Percentiles rank a stretch among this genome's conserved stretches.
Conservation (phyloP, 1,140 invertebrate genomes). For the Hypothenemus hampei region DNA sequence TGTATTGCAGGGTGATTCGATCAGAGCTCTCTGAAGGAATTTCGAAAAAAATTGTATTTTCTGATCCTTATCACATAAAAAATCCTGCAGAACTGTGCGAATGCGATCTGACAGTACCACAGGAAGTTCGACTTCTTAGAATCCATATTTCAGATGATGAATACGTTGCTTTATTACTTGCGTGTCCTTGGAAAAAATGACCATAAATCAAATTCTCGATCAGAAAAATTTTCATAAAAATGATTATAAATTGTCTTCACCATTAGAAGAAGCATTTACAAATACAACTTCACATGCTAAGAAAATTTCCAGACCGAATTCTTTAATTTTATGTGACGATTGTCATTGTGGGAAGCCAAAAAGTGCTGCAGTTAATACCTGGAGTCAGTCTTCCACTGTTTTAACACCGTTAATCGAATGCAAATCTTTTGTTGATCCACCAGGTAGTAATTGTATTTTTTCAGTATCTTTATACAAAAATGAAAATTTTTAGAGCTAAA, state of each 20-base stretch:
- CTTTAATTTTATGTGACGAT: slow-evolving; percentile 41
- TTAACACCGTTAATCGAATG: slow-evolving; percentile 69
- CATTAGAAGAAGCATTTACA: slow-evolving; percentile 59
- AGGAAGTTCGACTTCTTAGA: slow-evolving; percentile 71
- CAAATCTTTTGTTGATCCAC: slow-evolving; percentile 49
- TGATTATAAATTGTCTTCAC: too few relatives aligned
- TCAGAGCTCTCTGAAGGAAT: slow-evolving; percentile 68
- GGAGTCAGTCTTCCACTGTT: slow-evolving; percentile 63
- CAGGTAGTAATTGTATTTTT: too few relatives aligned
- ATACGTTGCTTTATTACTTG: slow-evolving; percentile 63
- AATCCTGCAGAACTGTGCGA: slow-evolving; percentile 63
- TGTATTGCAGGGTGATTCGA: slow-evolving; percentile 64
- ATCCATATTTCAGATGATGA: slow-evolving; percentile 65
- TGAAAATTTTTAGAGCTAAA: not conserved
- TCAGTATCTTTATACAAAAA: too few relatives aligned
- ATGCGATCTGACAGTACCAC: slow-evolving; percentile 62
- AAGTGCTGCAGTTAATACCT: slow-evolving; percentile 48
- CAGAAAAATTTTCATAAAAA: too few relatives aligned
- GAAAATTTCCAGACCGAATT: slow-evolving; percentile 44
- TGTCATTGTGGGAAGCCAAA: slow-evolving; percentile 3
- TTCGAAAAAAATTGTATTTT: slow-evolving; percentile 71
- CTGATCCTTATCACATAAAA: slow-evolving; percentile 76
- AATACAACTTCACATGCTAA: slow-evolving; percentile 37
- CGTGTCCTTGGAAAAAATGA: slow-evolving; percentile 65
- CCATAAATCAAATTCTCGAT: too few relatives aligned